Evolutionary conservation across 2,888 invertebrate species (phyloP).

Genomic region (Trissolcus japonicus): DNA sequence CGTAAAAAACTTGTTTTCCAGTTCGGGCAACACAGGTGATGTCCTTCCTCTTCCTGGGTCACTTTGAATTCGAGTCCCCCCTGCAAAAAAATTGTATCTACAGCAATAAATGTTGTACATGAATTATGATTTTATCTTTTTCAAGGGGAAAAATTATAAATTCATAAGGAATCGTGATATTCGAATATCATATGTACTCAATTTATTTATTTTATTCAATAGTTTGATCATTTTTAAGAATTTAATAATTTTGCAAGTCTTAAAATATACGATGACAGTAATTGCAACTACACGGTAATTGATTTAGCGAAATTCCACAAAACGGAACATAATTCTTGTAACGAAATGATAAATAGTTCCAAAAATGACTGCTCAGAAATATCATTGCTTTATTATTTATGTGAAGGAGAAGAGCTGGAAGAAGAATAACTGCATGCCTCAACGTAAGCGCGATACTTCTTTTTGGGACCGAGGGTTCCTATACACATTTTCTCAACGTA

Average conservation of each 20-base stretch:
- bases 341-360: constrained; percentile 5
- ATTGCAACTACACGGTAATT: background rate
- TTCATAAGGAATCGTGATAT: no score
- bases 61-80: constrained; percentile 28
- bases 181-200: no score
- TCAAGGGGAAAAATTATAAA: background rate
- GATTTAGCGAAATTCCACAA: no score
- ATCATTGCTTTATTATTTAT: constrained; percentile 27
- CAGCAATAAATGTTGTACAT: constrained; percentile 36
- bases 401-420: constrained; percentile 15
- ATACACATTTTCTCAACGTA: constrained; percentile 19
- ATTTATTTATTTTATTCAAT: no score
- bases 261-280: background rate
- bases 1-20: constrained; percentile 47
- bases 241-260: background rate
- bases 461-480: constrained; percentile 16
- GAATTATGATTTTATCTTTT: constrained; percentile 1
- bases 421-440: constrained; percentile 25
- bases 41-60: constrained; percentile 17
- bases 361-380: constrained; percentile 6
- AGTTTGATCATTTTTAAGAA: no score
- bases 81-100: constrained; percentile 46
- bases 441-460: constrained; percentile 17
- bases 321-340: background rate
- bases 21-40: constrained; percentile 44